phyloP scores from a whole-genome alignment of 2,888 invertebrate genomes.

The Coelinius sp. region DNA sequence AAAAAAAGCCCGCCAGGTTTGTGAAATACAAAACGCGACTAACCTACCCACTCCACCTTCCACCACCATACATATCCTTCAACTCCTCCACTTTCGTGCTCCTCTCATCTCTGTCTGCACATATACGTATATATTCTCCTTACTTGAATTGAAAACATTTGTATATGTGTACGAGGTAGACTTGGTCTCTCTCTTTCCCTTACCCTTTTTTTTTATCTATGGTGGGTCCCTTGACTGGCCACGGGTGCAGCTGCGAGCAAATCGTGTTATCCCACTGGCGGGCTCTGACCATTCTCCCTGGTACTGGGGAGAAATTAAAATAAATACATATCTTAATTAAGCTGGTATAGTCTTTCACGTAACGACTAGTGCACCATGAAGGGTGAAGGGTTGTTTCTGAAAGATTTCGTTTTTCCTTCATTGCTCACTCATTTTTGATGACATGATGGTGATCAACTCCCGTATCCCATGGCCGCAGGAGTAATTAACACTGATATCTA shows the following conservation, averaged over 20 bases:
- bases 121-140: constrained; percentile 53
- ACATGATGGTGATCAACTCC: too few relatives aligned
- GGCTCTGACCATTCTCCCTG: constrained; percentile 55
- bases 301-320: constrained; percentile 66
- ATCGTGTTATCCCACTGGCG: constrained; percentile 64
- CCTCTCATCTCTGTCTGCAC: constrained; percentile 33
- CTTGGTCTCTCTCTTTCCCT: not conserved
- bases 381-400: not conserved
- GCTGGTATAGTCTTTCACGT: constrained; percentile 40
- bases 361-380: too few relatives aligned
- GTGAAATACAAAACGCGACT: constrained; percentile 27
- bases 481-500: too few relatives aligned
- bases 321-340: constrained; percentile 70
- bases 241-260: constrained; percentile 61
- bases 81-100: not conserved
- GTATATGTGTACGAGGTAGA: constrained; percentile 42
- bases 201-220: not conserved
- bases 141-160: constrained; percentile 67
- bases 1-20: constrained; percentile 23
- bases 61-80: not conserved
- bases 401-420: not conserved
- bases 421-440: constrained; percentile 19
- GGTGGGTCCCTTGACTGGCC: constrained; percentile 14
- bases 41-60: constrained; percentile 4
- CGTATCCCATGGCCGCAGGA: too few relatives aligned